Evolutionary conservation across 2,113 vertebrate genomes (phyloP).

Genomic region (Balaeniceps rex): DNA sequence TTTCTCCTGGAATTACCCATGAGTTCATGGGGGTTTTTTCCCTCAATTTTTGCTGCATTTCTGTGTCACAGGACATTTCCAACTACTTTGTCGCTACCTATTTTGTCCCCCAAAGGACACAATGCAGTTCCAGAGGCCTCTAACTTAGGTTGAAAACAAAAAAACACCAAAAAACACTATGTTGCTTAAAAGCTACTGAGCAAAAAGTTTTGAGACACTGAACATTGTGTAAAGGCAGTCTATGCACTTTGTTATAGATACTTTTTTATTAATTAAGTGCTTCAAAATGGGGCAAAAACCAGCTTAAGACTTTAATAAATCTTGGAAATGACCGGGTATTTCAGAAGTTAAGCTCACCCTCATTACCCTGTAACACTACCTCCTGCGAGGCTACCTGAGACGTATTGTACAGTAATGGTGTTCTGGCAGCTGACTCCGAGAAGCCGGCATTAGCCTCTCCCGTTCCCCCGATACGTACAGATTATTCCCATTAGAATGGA

Average conservation of each 20-base stretch:
- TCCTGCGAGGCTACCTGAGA: conserved; percentile 43
- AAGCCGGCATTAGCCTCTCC: background rate
- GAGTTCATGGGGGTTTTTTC: background rate
- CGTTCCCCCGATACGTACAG: background rate
- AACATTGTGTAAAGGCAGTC: background rate
- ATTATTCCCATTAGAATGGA: conserved; percentile 51
- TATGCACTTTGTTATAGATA: background rate
- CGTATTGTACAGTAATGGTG: background rate
- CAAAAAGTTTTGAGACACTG: background rate
- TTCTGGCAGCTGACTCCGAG: conserved; percentile 1
- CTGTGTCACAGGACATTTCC: background rate
- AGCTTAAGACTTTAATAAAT: conserved; percentile 30
- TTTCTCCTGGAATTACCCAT: background rate
- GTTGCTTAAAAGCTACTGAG: background rate
- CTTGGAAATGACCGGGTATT: background rate
- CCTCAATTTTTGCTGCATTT: background rate
- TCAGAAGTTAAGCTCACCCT: conserved; percentile 41
- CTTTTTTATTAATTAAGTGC: conserved; percentile 34
- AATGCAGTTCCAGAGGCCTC: background rate
- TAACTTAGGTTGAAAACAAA: background rate
- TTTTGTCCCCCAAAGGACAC: background rate
- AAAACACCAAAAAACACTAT: background rate
- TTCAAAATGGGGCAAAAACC: background rate
- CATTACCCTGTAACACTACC: conserved; percentile 42
- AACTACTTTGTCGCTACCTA: background rate